These are phyloP conservation scores for Ceuthmochares aereus DNA, from an alignment of 2,113 vertebrate species.

Conservation along the genomic window DNA sequence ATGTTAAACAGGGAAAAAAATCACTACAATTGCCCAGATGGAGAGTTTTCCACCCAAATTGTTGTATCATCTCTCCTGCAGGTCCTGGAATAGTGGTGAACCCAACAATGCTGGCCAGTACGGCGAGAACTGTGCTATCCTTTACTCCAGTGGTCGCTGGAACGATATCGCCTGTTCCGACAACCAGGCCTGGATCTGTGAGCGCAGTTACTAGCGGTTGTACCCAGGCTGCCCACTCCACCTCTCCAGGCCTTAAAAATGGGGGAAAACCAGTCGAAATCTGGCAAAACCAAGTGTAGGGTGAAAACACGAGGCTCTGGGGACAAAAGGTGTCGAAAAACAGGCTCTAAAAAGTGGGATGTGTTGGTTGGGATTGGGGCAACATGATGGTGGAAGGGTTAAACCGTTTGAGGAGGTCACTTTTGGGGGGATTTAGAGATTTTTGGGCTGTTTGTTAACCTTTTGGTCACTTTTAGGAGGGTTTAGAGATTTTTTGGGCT, in stretches of 20 bases:
- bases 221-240: fast-evolving
- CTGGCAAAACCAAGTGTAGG: fast-evolving
- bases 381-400: background rate
- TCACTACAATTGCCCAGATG: background rate
- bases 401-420: no score
- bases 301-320: background rate
- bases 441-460: background rate
- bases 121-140: background rate
- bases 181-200: fast-evolving
- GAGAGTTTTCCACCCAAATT: background rate
- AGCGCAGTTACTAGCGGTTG: background rate
- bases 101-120: background rate
- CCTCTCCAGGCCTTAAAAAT: background rate
- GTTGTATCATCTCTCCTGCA: background rate
- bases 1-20: fast-evolving
- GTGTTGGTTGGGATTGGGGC: background rate
- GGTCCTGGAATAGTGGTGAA: slow-evolving; percentile 35
- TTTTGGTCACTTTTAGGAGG: background rate
- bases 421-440: background rate
- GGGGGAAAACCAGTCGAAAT: background rate
- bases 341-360: background rate
- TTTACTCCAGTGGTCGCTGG: background rate
- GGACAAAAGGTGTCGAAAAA: fast-evolving
- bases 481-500: background rate
- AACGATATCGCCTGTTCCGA: fast-evolving